Evolutionary conservation across 2,888 invertebrate species (phyloP).

Genomic region (Ochropleura plecta): DNA sequence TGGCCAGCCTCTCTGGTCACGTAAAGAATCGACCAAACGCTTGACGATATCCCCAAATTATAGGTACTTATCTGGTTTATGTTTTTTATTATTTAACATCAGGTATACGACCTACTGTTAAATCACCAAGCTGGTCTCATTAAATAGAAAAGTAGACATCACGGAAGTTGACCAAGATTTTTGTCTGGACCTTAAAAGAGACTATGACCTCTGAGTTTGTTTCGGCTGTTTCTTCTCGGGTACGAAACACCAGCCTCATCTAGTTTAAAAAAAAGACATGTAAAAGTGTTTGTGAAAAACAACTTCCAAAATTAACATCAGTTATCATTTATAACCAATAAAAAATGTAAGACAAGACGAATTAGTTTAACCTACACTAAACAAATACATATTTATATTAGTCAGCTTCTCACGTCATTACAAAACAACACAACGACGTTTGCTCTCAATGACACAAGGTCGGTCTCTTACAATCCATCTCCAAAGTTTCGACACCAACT

Average conservation of each 20-base stretch:
- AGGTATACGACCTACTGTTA: background rate
- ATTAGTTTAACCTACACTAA: background rate
- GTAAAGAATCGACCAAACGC: too few species aligned
- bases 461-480: conserved; percentile 45
- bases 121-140: background rate
- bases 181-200: too few species aligned
- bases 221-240: too few species aligned
- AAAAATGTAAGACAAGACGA: background rate
- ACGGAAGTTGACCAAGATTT: too few species aligned
- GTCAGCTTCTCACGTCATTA: conserved; percentile 36
- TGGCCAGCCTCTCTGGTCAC: too few species aligned
- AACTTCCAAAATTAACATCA: too few species aligned
- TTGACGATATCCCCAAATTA: too few species aligned
- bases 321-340: conserved; percentile 5
- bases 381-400: background rate
- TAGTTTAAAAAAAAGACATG: too few species aligned
- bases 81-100: background rate
- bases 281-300: too few species aligned
- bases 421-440: conserved; percentile 47
- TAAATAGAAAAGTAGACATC: background rate
- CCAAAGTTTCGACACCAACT: conserved; percentile 44
- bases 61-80: background rate
- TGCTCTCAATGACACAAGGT: conserved; percentile 45
- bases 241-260: too few species aligned
- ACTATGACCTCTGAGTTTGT: too few species aligned